Evolutionary conservation across 2,888 invertebrate genomes (phyloP).

Genomic region (Osmoderma eremita): DNA sequence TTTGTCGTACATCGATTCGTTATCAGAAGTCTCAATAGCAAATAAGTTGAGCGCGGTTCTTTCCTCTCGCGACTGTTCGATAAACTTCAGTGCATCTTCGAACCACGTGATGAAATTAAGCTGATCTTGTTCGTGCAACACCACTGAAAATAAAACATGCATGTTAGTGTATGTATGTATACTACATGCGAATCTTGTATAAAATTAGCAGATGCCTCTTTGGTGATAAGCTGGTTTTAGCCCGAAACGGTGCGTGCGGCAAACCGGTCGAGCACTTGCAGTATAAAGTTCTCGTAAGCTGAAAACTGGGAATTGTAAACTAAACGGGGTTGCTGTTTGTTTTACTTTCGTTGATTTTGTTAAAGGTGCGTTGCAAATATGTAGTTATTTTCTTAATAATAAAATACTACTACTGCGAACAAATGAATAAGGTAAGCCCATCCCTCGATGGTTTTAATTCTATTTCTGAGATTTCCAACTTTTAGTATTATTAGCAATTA

Average conservation of each 20-base stretch:
- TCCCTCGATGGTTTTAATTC: not conserved
- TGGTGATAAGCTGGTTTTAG: conserved; percentile 32
- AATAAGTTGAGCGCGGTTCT: conserved; percentile 22
- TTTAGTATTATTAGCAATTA: not conserved
- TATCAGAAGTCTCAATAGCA: conserved; percentile 26
- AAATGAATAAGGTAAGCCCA: too few relatives aligned
- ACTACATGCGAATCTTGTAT: not conserved
- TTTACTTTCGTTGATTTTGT: too few relatives aligned
- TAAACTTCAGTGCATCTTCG: conserved; percentile 48
- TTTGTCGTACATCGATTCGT: conserved; percentile 31
- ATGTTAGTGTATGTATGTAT: not conserved
- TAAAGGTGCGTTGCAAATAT: too few relatives aligned
- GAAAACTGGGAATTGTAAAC: not conserved
- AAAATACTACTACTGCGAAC: too few relatives aligned
- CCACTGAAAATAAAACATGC: conserved; percentile 52
- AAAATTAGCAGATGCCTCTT: conserved; percentile 28
- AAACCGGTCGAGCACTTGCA: conserved; percentile 23
- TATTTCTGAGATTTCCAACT: not conserved
- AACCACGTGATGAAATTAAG: conserved; percentile 53
- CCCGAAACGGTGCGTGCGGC: conserved; percentile 10
- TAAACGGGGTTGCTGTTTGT: not conserved
- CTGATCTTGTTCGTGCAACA: conserved; percentile 57
- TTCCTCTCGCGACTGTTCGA: conserved; percentile 26
- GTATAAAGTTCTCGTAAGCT: not conserved
- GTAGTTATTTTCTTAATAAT: too few relatives aligned